phyloP scores from a whole-genome alignment of 2,888 invertebrate genomes.

The Mesoligia furuncula region DNA sequence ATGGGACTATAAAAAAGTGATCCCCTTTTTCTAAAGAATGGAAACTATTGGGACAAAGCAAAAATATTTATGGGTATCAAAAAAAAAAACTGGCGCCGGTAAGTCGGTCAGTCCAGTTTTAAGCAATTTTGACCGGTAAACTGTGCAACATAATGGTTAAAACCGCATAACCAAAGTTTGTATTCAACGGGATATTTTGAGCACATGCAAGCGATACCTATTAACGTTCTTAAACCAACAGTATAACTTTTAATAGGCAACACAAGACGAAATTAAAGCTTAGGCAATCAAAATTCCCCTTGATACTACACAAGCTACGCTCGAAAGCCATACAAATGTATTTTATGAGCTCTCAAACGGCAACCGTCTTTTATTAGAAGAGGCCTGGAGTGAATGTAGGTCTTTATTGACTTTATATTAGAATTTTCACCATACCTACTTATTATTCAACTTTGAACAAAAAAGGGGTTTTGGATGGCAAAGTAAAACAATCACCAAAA shows the following conservation, averaged over 20 bases:
- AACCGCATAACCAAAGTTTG: constrained; percentile 16
- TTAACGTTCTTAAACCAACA: constrained; percentile 51
- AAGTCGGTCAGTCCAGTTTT: constrained; percentile 22
- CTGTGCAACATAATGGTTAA: constrained; percentile 12
- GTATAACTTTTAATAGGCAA: constrained; percentile 61
- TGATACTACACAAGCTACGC: constrained; percentile 47
- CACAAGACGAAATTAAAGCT: constrained; percentile 53
- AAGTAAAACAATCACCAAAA: neutral
- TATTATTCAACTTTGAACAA: neutral
- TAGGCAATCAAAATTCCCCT: constrained; percentile 58
- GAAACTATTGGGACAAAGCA: constrained; percentile 13
- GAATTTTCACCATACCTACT: neutral
- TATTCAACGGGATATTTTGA: constrained; percentile 42
- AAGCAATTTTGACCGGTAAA: constrained; percentile 27
- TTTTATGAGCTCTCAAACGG: constrained; percentile 45
- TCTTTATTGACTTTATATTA: constrained; percentile 5
- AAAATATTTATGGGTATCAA: neutral
- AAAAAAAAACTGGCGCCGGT: neutral
- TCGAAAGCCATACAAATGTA: constrained; percentile 47
- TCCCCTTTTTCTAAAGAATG: constrained; percentile 25
- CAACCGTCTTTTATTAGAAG: constrained; percentile 37
- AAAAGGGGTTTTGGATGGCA: neutral
- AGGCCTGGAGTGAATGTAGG: neutral
- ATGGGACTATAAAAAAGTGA: constrained; percentile 20
- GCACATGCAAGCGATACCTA: constrained; percentile 53